phyloP scores from a whole-genome alignment of 2,113 vertebrate species.

The Thalassoma bifasciatum region DNA sequence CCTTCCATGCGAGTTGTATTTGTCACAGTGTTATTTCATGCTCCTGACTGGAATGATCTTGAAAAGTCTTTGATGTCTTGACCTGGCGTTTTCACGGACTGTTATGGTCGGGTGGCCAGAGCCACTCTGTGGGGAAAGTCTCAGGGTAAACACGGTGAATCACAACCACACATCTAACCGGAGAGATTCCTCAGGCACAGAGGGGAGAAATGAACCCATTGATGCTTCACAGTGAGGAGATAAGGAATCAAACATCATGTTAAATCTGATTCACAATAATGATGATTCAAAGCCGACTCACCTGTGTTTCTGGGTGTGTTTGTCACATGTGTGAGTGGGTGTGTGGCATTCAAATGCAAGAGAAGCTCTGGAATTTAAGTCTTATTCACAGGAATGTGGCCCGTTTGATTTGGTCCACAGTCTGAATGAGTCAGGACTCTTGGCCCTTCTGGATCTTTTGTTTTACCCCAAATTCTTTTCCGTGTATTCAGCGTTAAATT shows the following conservation, averaged over 20 bases:
- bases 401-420: constrained; percentile 58
- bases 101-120: constrained; percentile 61
- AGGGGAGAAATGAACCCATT: constrained; percentile 14
- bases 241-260: constrained; percentile 7
- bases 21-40: constrained; percentile 80
- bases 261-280: background rate
- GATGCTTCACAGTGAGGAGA: constrained; percentile 24
- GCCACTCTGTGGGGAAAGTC: constrained; percentile 53
- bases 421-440: constrained; percentile 60
- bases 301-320: background rate
- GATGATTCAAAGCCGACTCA: background rate
- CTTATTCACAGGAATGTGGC: constrained; percentile 70
- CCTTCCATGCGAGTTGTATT: constrained; percentile 70
- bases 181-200: constrained; percentile 10
- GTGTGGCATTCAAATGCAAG: constrained; percentile 40
- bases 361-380: constrained; percentile 58
- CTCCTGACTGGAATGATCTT: constrained; percentile 71
- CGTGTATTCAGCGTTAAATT: constrained; percentile 50
- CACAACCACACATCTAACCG: constrained; percentile 58
- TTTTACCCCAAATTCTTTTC: constrained; percentile 48
- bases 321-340: constrained; percentile 35
- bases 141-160: constrained; percentile 64
- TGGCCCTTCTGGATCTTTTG: constrained; percentile 47
- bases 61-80: constrained; percentile 68
- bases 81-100: constrained; percentile 56